Evolutionary conservation across 2,113 vertebrate genomes (phyloP), one percentile per base, ranked within the genome.

Genomic region (Laticauda laticaudata): DNA sequence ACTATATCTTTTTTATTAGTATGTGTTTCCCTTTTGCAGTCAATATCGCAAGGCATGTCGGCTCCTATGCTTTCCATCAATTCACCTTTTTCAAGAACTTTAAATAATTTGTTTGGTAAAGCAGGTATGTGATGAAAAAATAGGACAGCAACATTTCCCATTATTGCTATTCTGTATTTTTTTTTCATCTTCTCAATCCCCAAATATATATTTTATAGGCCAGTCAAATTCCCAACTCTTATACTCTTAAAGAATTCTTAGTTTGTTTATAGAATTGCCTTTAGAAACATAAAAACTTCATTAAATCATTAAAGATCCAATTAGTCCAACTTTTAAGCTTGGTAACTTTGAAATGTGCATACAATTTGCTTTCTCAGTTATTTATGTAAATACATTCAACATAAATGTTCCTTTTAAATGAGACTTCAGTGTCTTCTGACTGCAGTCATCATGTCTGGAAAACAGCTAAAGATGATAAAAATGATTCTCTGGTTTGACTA

Each of bases 91-190:
- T 97, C 98, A 93, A 97, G 94, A 96, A 97, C 97, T 75, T 97
- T 98, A 92, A 98, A 98, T 94, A 98, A 97, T 90, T 95, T 98
- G 86, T 97, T 97, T 94, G 97, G 97, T 55, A 98, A 98, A 97
- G 96, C 97, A 98, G 98, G 98, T 98, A 97, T 0, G 97, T 97
- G 24, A 56, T 0, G 1, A 90, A 1, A 24, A 94, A 6, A 12
- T 18, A 2, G 94, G 86, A 3, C 3, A 8, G 64, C 39, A 0
- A 0, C 43, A 94, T 34, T 23, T 9, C 90, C n/a, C 53, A 21
- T 34, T 21, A 7, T 10, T 5, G 2, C 89, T 81, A 75, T 69
- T 81, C 26, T 45, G 7, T 7, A 2, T 86, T 81, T 43, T 21
- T 21, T 24, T 15, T 4, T 11, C 39, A 90, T 93, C 26, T 26